Evolutionary conservation across 2,888 invertebrate species (phyloP).

Genomic region (Phyllotreta striolata): DNA sequence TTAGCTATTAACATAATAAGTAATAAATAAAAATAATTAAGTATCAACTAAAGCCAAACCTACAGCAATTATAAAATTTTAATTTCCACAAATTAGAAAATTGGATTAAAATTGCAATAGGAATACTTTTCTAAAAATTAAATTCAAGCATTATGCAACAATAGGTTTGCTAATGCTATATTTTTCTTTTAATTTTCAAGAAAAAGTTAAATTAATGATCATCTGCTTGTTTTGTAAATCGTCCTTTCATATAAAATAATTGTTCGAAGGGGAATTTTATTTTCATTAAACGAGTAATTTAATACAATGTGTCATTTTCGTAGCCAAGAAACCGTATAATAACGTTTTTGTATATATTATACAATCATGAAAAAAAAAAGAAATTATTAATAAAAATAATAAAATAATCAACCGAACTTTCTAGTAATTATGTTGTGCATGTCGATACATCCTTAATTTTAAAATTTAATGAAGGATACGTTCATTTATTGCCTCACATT

Average conservation of each 20-base stretch:
- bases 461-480: too few relatives aligned
- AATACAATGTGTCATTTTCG: constrained; percentile 28
- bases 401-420: constrained; percentile 25
- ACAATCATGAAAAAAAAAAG: constrained; percentile 21
- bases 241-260: constrained; percentile 5
- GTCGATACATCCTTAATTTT: not conserved
- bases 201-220: too few relatives aligned
- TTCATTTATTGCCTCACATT: not conserved
- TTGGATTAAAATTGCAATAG: not conserved
- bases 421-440: constrained; percentile 28
- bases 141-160: too few relatives aligned
- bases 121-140: too few relatives aligned
- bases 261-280: constrained; percentile 10
- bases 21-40: too few relatives aligned
- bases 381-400: constrained; percentile 22
- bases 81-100: not conserved
- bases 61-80: constrained; percentile 4
- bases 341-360: constrained; percentile 9
- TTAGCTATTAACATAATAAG: too few relatives aligned
- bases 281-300: constrained; percentile 20
- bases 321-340: constrained; percentile 33
- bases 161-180: too few relatives aligned
- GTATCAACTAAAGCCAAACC: too few relatives aligned
- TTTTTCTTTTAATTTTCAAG: too few relatives aligned
- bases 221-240: not conserved